phyloP scores from a whole-genome alignment of 2,113 vertebrate species.

The Neotoma lepida region DNA sequence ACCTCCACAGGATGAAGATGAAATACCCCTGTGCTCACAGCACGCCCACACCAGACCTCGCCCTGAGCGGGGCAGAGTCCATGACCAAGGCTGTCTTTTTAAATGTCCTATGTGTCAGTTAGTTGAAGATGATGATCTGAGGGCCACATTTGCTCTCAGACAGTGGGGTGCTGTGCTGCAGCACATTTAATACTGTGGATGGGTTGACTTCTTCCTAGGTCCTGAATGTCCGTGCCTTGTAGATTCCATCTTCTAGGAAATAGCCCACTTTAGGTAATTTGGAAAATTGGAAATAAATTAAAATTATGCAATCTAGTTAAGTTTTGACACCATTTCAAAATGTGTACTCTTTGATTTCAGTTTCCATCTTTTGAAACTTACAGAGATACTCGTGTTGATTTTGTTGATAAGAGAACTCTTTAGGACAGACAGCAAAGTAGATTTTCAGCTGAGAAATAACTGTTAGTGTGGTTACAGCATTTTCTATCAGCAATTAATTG shows the following conservation, averaged over 20 bases:
- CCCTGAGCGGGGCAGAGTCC: not conserved
- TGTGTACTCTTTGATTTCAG: not conserved
- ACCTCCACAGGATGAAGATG: not conserved
- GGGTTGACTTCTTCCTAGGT: not conserved
- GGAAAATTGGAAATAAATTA: slow-evolving; percentile 17
- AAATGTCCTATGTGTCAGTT: not conserved
- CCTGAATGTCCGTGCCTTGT: not conserved
- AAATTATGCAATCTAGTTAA: not conserved
- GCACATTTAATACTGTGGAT: not conserved
- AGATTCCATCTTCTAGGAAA: not conserved
- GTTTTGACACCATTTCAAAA: not conserved
- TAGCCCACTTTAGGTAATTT: not conserved
- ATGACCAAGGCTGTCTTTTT: not conserved
- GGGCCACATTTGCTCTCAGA: not conserved
- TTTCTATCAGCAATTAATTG: not conserved
- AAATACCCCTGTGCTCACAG: accelerated
- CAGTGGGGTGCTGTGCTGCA: not conserved
- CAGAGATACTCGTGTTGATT: not conserved
- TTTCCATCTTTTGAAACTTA: slow-evolving; percentile 48
- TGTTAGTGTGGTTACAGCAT: not conserved
- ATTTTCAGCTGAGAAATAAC: not conserved
- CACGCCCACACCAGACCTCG: not conserved
- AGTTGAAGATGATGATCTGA: not conserved
- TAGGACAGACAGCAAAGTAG: not conserved
- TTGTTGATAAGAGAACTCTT: not conserved